Base-by-base conservation (phyloP, 2,113 vertebrate species). In the Scomber japonicus region DNA sequence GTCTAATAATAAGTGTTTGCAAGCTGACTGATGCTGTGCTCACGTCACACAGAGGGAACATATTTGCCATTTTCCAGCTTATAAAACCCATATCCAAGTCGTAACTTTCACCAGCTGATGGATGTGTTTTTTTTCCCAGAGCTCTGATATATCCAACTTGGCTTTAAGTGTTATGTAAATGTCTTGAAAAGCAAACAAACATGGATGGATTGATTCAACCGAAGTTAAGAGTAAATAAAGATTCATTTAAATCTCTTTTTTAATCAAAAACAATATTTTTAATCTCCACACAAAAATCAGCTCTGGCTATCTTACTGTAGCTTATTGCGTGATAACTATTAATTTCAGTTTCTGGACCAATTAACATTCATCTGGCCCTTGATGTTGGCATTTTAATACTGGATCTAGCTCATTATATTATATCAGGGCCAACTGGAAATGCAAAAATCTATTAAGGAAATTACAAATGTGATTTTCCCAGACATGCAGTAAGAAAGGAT, bases 51-150 rank as follows among this genome's bases (percentile, higher is more conserved):
- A 7, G 69, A 71, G 30, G 44, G 44, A 82, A 65, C 48, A 54
- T 12, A 80, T 71, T 83, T 76, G 66, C 59, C 21, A 49, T 75
- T 83, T 78, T 85, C 85, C 80, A 81, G 24, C 80, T 59, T 69
- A 62, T 81, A 81, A 87, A 87, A 78, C 19, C 46, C 61, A 55
- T 40, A 66, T 59, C 63, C 56, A 81, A 75, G 80, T 75, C n/a
- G 3, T 75, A 80, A 78, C 64, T n/a, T 16, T n/a, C n/a, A 63
- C 3, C 30, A 30, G 27, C 64, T 46, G 55, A 80, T 64, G 24
- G 19, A 74, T 40, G 55, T 35, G 13, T 40, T 40, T 40, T 50
- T 45, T 63, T 16, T 12, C 63, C 46, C 27, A 35, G 44, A 67
- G 59, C 66, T 72, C 21, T 51, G 3, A 73, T 66, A 48, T 13